Evolutionary conservation across 2,888 invertebrate genomes (phyloP).

Genomic region (Cylloceria caligata): DNA sequence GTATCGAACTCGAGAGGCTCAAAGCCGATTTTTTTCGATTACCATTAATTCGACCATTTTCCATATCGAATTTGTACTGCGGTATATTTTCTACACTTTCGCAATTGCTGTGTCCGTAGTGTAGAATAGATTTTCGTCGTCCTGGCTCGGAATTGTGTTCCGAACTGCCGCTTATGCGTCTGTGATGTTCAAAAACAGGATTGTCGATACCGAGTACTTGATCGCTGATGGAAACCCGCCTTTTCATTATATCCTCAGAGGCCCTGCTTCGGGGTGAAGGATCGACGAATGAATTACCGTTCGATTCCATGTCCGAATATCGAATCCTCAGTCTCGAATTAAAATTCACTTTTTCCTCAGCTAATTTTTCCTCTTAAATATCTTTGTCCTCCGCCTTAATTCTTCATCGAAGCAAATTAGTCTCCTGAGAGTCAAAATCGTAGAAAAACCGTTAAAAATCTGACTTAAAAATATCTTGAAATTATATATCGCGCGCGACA

Average conservation of each 20-base stretch:
- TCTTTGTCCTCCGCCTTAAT: too few relatives aligned
- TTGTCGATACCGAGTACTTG: conserved; percentile 81
- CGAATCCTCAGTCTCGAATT: not conserved
- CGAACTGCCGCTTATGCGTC: conserved; percentile 79
- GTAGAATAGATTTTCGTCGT: conserved; percentile 81
- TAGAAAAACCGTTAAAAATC: conserved; percentile 8
- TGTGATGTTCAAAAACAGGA: conserved; percentile 79
- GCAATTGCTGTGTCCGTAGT: conserved; percentile 77
- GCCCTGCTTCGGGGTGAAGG: not conserved
- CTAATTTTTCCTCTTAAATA: too few relatives aligned
- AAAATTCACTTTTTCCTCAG: conserved; percentile 8
- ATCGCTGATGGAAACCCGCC: conserved; percentile 83
- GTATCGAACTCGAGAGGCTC: conserved; percentile 82
- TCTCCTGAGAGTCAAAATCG: not conserved
- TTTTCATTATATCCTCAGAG: conserved; percentile 64
- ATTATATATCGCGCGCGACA: not conserved
- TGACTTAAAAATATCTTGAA: not conserved
- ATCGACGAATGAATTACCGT: conserved; percentile 32
- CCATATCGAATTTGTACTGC: conserved; percentile 81
- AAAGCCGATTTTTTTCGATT: conserved; percentile 81
- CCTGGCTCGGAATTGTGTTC: conserved; percentile 78
- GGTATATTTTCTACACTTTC: conserved; percentile 81
- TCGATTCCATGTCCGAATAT: conserved; percentile 20
- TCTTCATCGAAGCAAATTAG: not conserved
- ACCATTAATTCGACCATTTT: conserved; percentile 76